phyloP scores from a whole-genome alignment of 2,797 vertebrate genomes.

The Sebastiscus tertius region DNA sequence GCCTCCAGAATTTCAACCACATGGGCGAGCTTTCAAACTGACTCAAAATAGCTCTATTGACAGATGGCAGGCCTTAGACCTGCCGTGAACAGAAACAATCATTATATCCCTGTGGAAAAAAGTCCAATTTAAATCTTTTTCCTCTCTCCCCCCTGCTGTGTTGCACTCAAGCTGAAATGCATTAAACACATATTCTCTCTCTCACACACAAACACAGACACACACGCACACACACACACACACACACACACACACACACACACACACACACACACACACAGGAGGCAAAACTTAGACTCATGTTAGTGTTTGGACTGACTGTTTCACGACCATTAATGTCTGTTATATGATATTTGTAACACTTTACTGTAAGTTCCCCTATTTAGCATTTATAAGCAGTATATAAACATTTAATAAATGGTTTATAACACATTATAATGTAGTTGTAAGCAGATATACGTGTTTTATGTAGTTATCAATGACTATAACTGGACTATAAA shows the following conservation, averaged over 20 bases:
- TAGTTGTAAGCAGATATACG: neutral
- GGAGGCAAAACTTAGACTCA: neutral
- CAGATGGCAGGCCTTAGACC: slow-evolving; percentile 67
- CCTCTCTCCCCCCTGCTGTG: slow-evolving; percentile 40
- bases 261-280: neutral
- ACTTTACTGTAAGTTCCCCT: neutral
- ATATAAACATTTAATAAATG: neutral
- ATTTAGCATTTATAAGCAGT: neutral
- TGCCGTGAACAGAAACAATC: slow-evolving; percentile 57
- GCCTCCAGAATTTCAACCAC: slow-evolving; percentile 33
- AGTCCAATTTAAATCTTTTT: slow-evolving; percentile 52
- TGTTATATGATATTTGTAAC: neutral
- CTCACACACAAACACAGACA: neutral
- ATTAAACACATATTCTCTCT: slow-evolving; percentile 5
- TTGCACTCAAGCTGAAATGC: slow-evolving; percentile 31
- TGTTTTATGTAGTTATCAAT: neutral
- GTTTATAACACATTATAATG: neutral
- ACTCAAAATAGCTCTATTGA: slow-evolving; percentile 60
- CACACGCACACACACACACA: neutral
- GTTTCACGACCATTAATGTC: slow-evolving; percentile 16
- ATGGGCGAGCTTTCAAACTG: slow-evolving; percentile 18
- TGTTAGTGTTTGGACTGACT: slow-evolving; percentile 1
- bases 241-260: neutral
- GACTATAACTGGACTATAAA: too few relatives aligned
- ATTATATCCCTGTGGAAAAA: slow-evolving; percentile 49